Base-by-base conservation (phyloP, 1,140 invertebrate species). In the Drosophila bocki region DNA sequence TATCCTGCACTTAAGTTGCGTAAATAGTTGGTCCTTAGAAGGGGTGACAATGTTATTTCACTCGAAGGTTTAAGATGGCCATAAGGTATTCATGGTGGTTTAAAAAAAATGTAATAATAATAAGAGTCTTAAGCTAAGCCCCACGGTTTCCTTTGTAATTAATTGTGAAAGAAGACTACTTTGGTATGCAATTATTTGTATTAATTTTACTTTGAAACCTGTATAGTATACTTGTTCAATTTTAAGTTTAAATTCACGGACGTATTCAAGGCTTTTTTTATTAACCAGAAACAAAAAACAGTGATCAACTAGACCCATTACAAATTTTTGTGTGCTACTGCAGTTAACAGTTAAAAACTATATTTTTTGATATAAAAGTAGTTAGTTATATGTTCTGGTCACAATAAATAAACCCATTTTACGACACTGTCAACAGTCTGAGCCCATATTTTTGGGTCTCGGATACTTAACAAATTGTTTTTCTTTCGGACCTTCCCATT, bases 401-500 rank as follows among this genome's bases (percentile, higher is more conserved):
- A 39, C 19, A n/a, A 60, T 53, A 50, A 51, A 29, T 37, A 53
- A 54, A 37, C 17, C 13, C 29, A 19, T 53, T 53, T 33, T 56
- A 56, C 53, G 53, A 39, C 35, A 56, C 17, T 56, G 53, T 56
- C 62, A 22, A 61, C 37, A 62, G 19, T 12, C 26, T 45, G 17
- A 68, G 15, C 17, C 41, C 39, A 33, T 33, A 53, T 51, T 71
- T 72, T 41, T 29, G 69, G 32, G 37, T 53, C 47, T 48, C 44
- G 33, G 51, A 65, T 71, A 76, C 78, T 88, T 78, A 69, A 85
- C 82, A 90, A 79, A 75, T 75, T 75, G 69, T 84, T 75, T 51
- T 84, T 59, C 48, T 78, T 65, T 77, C 57, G 63, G 47, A 62
- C 39, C 50, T 51, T 59, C 26, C 50, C 58, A 48, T 26, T 53